A percentile compares a stretch with the other conserved stretches of the same genome.
Conservation (phyloP, 2,888 invertebrate species). For the Polietes domitor region DNA sequence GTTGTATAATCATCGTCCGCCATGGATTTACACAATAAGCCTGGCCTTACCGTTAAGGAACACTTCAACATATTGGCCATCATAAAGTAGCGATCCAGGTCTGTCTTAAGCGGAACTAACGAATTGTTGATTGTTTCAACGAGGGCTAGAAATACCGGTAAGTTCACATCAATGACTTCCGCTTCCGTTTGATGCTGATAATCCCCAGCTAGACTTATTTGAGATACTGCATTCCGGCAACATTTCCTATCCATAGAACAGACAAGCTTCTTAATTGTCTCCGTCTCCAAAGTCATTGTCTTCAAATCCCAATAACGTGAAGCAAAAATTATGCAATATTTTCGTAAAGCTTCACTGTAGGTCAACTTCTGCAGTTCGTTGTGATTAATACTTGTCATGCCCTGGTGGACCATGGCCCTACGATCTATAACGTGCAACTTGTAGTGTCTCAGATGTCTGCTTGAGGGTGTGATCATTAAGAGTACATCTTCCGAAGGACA, state of each 20-base stretch:
- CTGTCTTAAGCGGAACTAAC: conserved; percentile 28
- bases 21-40: conserved; percentile 59
- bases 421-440: conserved; percentile 68
- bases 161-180: conserved; percentile 2
- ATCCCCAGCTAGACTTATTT: conserved; percentile 28
- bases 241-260: conserved; percentile 51
- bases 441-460: conserved; percentile 57
- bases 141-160: conserved; percentile 35
- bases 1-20: background rate
- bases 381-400: conserved; percentile 63
- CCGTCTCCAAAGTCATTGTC: conserved; percentile 52
- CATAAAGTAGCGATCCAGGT: conserved; percentile 61
- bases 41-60: conserved; percentile 64
- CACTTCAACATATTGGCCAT: conserved; percentile 64
- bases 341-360: conserved; percentile 50
- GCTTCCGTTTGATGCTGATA: background rate
- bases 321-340: conserved; percentile 61
- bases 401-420: conserved; percentile 42
- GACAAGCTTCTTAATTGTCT: conserved; percentile 57
- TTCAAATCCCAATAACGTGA: conserved; percentile 64
- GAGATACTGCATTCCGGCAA: conserved; percentile 11
- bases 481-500: conserved; percentile 51
- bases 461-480: conserved; percentile 67
- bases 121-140: conserved; percentile 62
- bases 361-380: conserved; percentile 57